Base-by-base conservation (phyloP, 2,797 vertebrate species). In the Micromesistius poutassou region DNA sequence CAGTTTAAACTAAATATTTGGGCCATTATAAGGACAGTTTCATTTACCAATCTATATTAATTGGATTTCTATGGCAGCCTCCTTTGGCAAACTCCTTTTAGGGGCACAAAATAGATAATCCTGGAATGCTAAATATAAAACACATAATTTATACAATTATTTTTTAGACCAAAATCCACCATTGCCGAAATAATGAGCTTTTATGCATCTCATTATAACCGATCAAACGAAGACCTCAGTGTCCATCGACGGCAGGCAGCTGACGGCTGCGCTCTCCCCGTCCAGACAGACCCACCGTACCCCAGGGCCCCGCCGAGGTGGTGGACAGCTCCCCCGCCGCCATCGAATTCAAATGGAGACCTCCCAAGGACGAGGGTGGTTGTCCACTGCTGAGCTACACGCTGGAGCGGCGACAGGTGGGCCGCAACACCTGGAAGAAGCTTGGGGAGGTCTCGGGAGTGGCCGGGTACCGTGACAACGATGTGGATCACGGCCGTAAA, bases 281-380 rank as follows among this genome's bases (percentile, higher is more conserved):
- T 83, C 82, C 92, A 98, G 97, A 96, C 84, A 97, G 96, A 88
- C 96, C 97, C 40, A 92, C 93, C 62, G 22, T 93, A 8, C 96
- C 97, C 1, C 89, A 90, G 83, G 96, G 96, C 30, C 96, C 96
- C 40, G 81, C 95, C 81, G 95, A 95, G 85, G 87, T 95, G 6
- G 89, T 90, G 0, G 93, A 95, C 72, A 92, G 85, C 80, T 95
- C 91, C 0, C 84, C 89, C 40, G 31, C 73, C 0, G 87, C 92
- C 28, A 91, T 96, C 84, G 91, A 93, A 35, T 95, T 98, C 33
- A 88, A 76, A 79, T 98, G 97, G 96, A 91, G 90, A 46, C 92
- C 95, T 19, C 96, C 97, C 0, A 94, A 92, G 77, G 96, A 98
- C 0, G 92, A 96, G 0, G 96, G 97, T 0, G 97, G 97, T 74